Percentiles rank a stretch among this genome's conserved stretches.
Conservation (phyloP, 2,113 vertebrate genomes). For the Mormyrus lacerda region DNA sequence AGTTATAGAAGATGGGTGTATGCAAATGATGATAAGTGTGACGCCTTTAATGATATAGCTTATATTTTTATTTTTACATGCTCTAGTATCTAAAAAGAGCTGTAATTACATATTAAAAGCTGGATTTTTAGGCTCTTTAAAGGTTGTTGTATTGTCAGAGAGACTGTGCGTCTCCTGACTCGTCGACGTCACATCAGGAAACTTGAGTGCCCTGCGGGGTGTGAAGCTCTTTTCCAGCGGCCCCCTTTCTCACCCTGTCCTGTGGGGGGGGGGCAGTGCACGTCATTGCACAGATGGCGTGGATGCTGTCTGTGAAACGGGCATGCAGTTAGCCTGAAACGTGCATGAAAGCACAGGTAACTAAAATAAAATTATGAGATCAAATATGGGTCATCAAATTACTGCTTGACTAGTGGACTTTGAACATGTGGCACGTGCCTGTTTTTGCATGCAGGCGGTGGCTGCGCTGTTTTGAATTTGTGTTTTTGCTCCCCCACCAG, state of each 20-base stretch:
- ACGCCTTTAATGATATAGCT: not conserved
- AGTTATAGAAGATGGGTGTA: not conserved
- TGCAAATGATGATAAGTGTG: not conserved
- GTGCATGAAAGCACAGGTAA: not conserved
- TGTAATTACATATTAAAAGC: not conserved
- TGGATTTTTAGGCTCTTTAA: not conserved
- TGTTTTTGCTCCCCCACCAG: not conserved
- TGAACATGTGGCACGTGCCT: not conserved
- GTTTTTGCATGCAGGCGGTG: not conserved
- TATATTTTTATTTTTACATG: not conserved
- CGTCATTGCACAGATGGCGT: not conserved
- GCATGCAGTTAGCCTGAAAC: not conserved
- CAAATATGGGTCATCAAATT: not conserved
- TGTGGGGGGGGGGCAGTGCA: not conserved
- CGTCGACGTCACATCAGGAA: not conserved
- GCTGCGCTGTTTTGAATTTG: not conserved
- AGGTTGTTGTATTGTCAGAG: not conserved
- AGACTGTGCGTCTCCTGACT: not conserved
- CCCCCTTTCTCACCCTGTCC: not conserved
- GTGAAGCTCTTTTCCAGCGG: not conserved
- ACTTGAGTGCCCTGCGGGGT: not conserved
- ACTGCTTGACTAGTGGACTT: not conserved
- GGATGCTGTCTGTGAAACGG: not conserved
- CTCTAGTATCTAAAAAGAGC: not conserved
- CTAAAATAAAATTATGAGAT: not conserved